Conservation (phyloP, 1,140 invertebrate species). For the Saccostrea glomerata region DNA sequence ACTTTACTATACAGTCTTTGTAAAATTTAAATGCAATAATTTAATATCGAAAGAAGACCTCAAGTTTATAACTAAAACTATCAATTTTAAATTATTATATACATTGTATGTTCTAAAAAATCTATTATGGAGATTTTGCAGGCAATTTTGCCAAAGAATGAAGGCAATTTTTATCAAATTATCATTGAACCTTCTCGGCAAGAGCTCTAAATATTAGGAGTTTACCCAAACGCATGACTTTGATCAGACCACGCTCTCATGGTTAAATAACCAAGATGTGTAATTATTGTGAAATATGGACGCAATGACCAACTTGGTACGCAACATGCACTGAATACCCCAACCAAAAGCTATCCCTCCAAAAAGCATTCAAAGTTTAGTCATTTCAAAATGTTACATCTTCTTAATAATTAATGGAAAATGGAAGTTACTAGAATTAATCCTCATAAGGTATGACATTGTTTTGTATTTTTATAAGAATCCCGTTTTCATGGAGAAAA, state of each 20-base stretch:
- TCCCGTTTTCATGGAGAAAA: neutral
- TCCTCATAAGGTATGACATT: neutral
- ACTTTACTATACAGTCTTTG: too few species aligned
- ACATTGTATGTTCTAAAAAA: too few species aligned
- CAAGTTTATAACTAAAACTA: too few species aligned
- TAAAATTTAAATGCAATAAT: too few species aligned
- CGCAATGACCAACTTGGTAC: neutral
- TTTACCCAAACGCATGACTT: neutral
- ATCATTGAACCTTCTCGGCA: neutral
- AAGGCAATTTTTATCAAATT: neutral
- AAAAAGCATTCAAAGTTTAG: neutral
- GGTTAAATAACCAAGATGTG: constrained; percentile 5
- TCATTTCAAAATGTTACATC: neutral
- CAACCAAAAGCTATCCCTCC: neutral
- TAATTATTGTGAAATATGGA: neutral
- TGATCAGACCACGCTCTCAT: neutral
- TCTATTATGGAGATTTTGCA: too few species aligned
- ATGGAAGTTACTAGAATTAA: neutral
- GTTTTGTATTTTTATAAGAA: neutral
- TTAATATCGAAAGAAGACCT: too few species aligned
- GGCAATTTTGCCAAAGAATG: too few species aligned
- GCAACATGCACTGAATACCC: constrained; percentile 37
- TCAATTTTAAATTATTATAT: too few species aligned
- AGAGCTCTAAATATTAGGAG: neutral
- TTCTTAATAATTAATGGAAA: neutral